phyloP scores from a whole-genome alignment of 1,140 invertebrate genomes.

The Drosophila quadrilineata region DNA sequence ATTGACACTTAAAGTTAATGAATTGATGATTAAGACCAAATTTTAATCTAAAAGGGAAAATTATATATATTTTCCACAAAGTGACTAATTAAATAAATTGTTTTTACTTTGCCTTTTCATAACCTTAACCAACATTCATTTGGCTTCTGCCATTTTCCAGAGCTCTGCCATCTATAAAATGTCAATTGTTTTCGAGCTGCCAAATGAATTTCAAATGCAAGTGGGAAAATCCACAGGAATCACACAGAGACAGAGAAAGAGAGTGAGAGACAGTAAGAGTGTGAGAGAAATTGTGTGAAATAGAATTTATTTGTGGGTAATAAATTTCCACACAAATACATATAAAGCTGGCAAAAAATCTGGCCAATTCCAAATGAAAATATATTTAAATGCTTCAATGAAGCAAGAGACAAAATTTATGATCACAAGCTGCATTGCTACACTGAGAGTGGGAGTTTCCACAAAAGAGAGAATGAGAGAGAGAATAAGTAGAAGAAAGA shows the following conservation, averaged over 20 bases:
- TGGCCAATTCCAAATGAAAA: slow-evolving; percentile 46
- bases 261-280: no score
- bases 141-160: slow-evolving; percentile 13
- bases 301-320: slow-evolving; percentile 56
- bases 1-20: slow-evolving; percentile 42
- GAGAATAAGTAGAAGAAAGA: slow-evolving; percentile 1
- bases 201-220: slow-evolving; percentile 24
- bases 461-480: background rate
- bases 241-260: background rate
- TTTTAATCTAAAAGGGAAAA: background rate
- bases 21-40: slow-evolving; percentile 11
- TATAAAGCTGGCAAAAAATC: no score
- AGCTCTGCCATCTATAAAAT: slow-evolving; percentile 39
- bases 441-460: no score
- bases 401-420: slow-evolving; percentile 54
- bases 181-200: slow-evolving; percentile 20
- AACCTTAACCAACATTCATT: background rate
- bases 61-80: no score
- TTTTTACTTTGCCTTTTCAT: no score
- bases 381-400: slow-evolving; percentile 64
- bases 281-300: slow-evolving; percentile 25
- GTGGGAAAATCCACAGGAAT: slow-evolving; percentile 10
- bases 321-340: no score
- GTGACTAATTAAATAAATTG: no score
- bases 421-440: slow-evolving; percentile 16